Percentiles rank a stretch among this genome's conserved stretches.
phyloP scores from a whole-genome alignment of 2,888 invertebrate species.

The Clanis bilineata region DNA sequence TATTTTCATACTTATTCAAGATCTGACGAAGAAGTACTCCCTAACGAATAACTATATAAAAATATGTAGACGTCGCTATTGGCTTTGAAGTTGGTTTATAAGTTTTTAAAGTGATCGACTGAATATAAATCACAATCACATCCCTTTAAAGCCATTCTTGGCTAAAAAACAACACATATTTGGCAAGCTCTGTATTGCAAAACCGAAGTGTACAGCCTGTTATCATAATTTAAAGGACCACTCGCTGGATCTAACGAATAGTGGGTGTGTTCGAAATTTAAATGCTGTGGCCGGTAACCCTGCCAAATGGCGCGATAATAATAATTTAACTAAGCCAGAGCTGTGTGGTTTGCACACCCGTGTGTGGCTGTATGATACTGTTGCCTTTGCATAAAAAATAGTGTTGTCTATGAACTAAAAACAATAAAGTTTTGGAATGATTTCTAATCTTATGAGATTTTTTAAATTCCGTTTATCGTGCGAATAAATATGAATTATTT shows the following conservation, averaged over 20 bases:
- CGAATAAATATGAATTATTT: too few species aligned
- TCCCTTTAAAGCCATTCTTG: not conserved
- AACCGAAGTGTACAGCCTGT: conserved; percentile 11
- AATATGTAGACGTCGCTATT: too few species aligned
- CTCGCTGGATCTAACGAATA: conserved; percentile 23
- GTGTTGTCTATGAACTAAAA: not conserved
- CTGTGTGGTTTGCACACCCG: conserved; percentile 20
- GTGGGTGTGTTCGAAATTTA: conserved; percentile 22
- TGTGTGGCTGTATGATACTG: conserved; percentile 3
- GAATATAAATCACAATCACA: too few species aligned
- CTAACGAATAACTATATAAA: too few species aligned
- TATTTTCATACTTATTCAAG: too few species aligned
- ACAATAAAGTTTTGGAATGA: too few species aligned
- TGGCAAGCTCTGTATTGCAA: conserved; percentile 6
- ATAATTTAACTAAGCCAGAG: conserved; percentile 47
- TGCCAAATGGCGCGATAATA: conserved; percentile 57
- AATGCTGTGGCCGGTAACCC: conserved; percentile 20
- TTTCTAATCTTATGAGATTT: too few species aligned
- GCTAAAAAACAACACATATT: conserved; percentile 3
- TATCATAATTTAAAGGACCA: conserved; percentile 10
- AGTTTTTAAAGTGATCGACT: too few species aligned
- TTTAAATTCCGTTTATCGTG: too few species aligned
- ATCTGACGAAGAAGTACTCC: too few species aligned
- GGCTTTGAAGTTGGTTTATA: too few species aligned
- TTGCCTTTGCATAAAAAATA: not conserved